A percentile compares a stretch with the other conserved stretches of the same genome.
phyloP scores from a whole-genome alignment of 2,113 vertebrate species.

The Zootoca vivipara region DNA sequence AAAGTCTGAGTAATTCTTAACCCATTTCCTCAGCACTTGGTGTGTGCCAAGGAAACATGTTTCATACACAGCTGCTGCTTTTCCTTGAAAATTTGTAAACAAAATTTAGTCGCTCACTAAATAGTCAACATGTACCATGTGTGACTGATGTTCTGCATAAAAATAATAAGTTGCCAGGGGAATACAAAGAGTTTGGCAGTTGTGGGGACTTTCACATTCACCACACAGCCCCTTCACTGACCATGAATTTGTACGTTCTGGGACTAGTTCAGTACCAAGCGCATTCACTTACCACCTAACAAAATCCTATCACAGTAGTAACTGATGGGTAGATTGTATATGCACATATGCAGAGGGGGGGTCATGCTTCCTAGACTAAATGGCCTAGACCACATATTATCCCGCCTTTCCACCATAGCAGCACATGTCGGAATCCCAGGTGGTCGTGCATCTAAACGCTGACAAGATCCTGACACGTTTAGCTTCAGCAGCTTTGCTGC shows the following conservation, averaged over 20 bases:
- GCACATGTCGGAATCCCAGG: not conserved
- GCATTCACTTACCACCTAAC: not conserved
- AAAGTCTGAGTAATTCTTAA: constrained; percentile 46
- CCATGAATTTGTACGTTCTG: not conserved
- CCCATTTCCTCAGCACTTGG: not conserved
- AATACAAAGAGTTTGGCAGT: not conserved
- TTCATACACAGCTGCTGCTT: constrained; percentile 38
- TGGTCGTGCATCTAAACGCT: too few species aligned
- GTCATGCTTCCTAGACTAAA: not conserved
- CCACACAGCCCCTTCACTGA: too few species aligned
- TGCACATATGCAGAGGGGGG: too few species aligned
- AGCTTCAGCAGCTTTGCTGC: not conserved
- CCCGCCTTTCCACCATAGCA: not conserved
- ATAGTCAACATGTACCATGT: constrained; percentile 21
- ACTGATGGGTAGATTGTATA: not conserved
- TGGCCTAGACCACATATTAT: too few species aligned
- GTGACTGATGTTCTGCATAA: not conserved
- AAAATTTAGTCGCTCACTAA: constrained; percentile 10
- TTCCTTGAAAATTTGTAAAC: constrained; percentile 35
- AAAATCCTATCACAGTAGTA: not conserved
- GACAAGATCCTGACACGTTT: not conserved
- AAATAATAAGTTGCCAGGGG: too few species aligned
- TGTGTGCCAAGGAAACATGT: constrained; percentile 19
- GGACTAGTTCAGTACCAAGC: not conserved
- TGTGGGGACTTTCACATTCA: not conserved